phyloP scores from a whole-genome alignment of 2,113 vertebrate genomes.

The Aphelocoma coerulescens region DNA sequence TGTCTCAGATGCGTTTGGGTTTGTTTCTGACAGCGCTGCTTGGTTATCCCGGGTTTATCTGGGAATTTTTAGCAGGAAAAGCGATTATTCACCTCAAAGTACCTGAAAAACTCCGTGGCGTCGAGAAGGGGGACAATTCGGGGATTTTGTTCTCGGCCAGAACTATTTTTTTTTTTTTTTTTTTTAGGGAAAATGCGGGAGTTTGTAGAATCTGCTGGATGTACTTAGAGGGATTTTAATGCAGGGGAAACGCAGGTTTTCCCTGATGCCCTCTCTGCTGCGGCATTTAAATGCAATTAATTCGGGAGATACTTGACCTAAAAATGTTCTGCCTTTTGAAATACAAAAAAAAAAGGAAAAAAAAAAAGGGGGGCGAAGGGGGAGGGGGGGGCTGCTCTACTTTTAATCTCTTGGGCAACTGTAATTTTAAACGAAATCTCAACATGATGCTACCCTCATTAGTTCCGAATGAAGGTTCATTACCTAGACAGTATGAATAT shows the following conservation, averaged over 20 bases:
- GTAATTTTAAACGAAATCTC: constrained; percentile 59
- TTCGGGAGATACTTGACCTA: background rate
- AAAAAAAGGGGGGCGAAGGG: background rate
- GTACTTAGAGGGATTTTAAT: background rate
- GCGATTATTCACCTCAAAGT: background rate
- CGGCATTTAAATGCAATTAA: background rate
- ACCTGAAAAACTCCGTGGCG: background rate
- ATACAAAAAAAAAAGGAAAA: background rate
- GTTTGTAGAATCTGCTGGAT: background rate
- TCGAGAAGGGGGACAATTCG: accelerated
- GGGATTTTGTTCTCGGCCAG: accelerated
- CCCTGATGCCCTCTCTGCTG: background rate
- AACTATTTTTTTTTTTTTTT: background rate
- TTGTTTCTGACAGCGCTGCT: accelerated
- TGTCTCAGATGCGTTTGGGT: accelerated
- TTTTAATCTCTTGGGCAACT: constrained; percentile 38
- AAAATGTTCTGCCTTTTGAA: constrained; percentile 14
- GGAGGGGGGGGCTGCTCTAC: background rate
- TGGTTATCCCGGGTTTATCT: background rate
- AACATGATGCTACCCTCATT: constrained; percentile 54
- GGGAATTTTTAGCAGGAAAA: background rate
- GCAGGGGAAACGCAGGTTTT: background rate
- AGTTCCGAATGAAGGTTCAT: constrained; percentile 60
- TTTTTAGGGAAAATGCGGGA: background rate
- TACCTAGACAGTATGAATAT: constrained; percentile 66